Base-by-base conservation (phyloP, 1,140 invertebrate genomes). In the Aphelenchoides besseyi region DNA sequence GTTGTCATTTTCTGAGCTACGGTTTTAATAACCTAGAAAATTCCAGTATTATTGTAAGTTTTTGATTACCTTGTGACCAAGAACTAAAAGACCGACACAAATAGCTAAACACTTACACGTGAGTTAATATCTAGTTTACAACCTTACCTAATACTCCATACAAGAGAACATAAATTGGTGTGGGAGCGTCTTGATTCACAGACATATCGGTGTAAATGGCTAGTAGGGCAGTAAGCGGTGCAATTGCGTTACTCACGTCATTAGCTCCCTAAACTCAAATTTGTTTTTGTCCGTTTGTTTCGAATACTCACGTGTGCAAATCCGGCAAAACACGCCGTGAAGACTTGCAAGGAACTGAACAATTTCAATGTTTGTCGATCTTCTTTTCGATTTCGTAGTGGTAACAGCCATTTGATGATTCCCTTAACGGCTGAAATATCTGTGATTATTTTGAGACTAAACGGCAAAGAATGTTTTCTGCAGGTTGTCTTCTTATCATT, bases 311-410 rank as follows among this genome's bases (percentile, higher is more conserved):
- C 36, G 83, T 98, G 95, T 36, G 95, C 95, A 86, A 98, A 98
- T 71, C 94, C 93, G 0, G 94, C 95, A 87, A 98, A 98, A 26
- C 91, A 90, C 1, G 95, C 95, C 0, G 95, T 98, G 29, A 98
- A 87, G 36, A 97, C 85, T 84, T 87, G 86, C 26, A 87, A 80
- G 66, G 85, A 86, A 48, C 82, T 85, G 71, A 87, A 81, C 8
- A 81, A n/a, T 61, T 78, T 76, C 16, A 77, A 66, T 5, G 72
- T 75, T 28, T 76, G 73, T 2, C 30, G 68, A 62, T 72, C 57
- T 55, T 76, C 73, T 41, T 23, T 36, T 30, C 78, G 67, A 16
- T 54, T 55, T 18, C 59, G 57, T 29, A 57, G 61, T 1, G 78
- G 78, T 32, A 79, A 55, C 16, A 79, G 63, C 70, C 68, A 74